These are phyloP conservation scores for Entosphenus tridentatus DNA, from an alignment of 2,113 vertebrate species.

Conservation along the genomic window DNA sequence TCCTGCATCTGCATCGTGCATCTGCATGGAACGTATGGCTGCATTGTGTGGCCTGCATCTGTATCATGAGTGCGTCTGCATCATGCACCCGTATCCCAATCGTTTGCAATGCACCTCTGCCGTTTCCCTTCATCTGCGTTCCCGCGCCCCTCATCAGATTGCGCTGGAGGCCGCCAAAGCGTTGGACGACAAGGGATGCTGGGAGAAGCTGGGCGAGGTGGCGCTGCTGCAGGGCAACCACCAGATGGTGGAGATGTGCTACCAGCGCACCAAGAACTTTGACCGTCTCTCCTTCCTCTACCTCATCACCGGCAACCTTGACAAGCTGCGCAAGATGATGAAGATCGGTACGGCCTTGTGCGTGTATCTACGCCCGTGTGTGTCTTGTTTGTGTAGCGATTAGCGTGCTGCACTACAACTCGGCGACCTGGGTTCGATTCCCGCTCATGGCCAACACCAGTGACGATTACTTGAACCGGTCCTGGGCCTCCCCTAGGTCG, in stretches of 20 bases:
- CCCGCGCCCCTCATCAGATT: conserved; percentile 24
- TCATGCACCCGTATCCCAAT: no score
- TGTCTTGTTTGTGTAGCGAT: no score
- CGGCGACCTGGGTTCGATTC: no score
- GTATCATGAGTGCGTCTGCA: no score
- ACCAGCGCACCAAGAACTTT: conserved; percentile 93
- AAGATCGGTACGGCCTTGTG: conserved; percentile 48
- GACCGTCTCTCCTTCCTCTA: conserved; percentile 91
- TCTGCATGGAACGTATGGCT: no score
- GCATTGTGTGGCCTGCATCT: no score
- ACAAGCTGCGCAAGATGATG: conserved; percentile 96
- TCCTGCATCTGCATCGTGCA: no score
- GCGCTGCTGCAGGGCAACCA: conserved; percentile 81
- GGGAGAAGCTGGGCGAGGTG: conserved; percentile 80
- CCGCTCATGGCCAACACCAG: no score
- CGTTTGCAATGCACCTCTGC: neutral
- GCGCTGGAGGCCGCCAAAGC: conserved; percentile 81
- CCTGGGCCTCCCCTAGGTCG: no score
- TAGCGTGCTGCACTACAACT: no score
- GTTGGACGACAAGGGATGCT: conserved; percentile 72
- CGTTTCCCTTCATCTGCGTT: neutral
- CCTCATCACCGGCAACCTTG: conserved; percentile 80
- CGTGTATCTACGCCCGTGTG: no score
- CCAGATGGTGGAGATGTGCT: conserved; percentile 98
- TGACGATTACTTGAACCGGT: no score